These are phyloP conservation scores for Hydraecia micacea DNA, from an alignment of 2,888 invertebrate genomes.

Conservation along the genomic window DNA sequence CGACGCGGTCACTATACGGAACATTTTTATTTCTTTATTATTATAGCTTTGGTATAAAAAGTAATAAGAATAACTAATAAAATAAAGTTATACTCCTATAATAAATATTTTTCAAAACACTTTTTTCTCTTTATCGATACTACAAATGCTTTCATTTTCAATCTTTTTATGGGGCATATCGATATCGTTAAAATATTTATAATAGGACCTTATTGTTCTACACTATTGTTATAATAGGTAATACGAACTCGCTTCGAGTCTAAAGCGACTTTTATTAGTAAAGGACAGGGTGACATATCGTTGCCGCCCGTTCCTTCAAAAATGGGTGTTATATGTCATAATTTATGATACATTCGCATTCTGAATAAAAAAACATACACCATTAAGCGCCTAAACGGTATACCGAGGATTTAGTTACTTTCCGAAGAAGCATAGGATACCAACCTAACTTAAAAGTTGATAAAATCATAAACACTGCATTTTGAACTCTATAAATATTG, in stretches of 20 bases:
- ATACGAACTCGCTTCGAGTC: conserved; percentile 18
- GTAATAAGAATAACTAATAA: not conserved
- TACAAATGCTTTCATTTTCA: conserved; percentile 26
- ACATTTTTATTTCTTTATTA: not conserved
- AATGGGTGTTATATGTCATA: conserved; percentile 85
- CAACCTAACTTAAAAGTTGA: conserved; percentile 25
- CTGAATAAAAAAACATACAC: conserved; percentile 77
- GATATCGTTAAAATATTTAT: conserved; percentile 36
- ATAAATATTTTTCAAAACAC: not conserved
- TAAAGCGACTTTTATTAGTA: conserved; percentile 45
- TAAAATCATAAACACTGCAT: not conserved
- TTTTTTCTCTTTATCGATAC: conserved; percentile 15
- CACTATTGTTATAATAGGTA: conserved; percentile 12
- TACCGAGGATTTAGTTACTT: conserved; percentile 84
- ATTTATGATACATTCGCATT: conserved; percentile 85
- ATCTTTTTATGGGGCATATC: conserved; percentile 35
- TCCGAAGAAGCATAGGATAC: conserved; percentile 71
- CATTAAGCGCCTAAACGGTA: conserved; percentile 87
- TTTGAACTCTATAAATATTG: conserved; percentile 32
- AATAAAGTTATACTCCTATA: not conserved
- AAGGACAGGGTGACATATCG: conserved; percentile 56
- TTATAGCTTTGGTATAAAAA: not conserved
- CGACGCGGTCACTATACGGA: not conserved
- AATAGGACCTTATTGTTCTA: conserved; percentile 44
- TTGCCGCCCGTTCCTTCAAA: conserved; percentile 66